These are phyloP conservation scores for Eupithecia pulchellata DNA, from an alignment of 2,888 invertebrate genomes.

Conservation along the genomic window DNA sequence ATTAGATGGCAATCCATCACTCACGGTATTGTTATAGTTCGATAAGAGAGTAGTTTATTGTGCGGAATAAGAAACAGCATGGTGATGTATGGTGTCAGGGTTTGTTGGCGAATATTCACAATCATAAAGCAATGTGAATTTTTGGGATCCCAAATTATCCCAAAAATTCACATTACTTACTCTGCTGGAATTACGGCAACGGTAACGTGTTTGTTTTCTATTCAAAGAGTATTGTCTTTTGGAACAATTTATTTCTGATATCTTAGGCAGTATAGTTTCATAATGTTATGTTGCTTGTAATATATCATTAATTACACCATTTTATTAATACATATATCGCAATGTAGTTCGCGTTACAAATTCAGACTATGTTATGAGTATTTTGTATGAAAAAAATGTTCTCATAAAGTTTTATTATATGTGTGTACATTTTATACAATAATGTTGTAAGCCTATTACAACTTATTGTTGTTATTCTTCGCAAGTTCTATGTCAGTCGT, in stretches of 20 bases:
- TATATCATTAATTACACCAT: not conserved
- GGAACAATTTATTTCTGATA: too few species aligned
- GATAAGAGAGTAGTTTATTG: constrained; percentile 54
- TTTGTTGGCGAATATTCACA: not conserved
- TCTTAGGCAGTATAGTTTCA: not conserved
- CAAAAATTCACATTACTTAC: too few species aligned
- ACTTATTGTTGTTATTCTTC: not conserved
- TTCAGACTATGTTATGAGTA: too few species aligned
- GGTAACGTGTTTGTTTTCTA: not conserved
- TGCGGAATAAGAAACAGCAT: constrained; percentile 52
- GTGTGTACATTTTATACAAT: not conserved
- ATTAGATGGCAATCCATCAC: constrained; percentile 62
- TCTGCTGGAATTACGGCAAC: not conserved
- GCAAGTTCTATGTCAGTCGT: not conserved
- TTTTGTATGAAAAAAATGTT: not conserved
- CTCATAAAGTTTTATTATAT: not conserved
- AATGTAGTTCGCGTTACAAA: too few species aligned
- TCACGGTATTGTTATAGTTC: constrained; percentile 53
- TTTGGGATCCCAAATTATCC: too few species aligned
- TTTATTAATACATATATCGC: not conserved
- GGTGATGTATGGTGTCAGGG: constrained; percentile 18
- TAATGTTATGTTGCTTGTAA: not conserved
- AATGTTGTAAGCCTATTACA: not conserved
- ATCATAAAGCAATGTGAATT: not conserved
- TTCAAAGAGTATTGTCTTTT: not conserved